Base-by-base conservation (phyloP, 2,797 vertebrate genomes). In the Acridotheres tristis region DNA sequence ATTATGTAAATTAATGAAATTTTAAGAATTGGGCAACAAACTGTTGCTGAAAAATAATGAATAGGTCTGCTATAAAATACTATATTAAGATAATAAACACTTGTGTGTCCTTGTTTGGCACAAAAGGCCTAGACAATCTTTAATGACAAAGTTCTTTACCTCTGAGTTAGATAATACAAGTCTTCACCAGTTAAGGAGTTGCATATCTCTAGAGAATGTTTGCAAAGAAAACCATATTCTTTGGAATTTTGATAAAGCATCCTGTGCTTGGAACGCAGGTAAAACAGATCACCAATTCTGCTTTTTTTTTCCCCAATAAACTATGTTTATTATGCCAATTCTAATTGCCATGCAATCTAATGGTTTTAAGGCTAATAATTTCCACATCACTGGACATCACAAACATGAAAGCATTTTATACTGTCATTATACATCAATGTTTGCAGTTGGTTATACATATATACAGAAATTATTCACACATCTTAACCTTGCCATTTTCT, bases 281-380 rank as follows among this genome's bases (percentile, higher is more conserved):
- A 98, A 96, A 97, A 98, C 93, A 98, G 96, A 97, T 97, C 90
- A 97, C 92, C 97, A 97, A 84, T 97, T 97, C 95, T 97, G 88
- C 72, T 96, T 96, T 97, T 96, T 97, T 96, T 97, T 98, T 90
- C 85, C 97, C 97, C 98, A 98, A 97, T 98, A 98, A 98, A 98
- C 98, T 98, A 97, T 94, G 97, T 99, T 99, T 99, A 99, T 99
- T 99, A 98, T 97, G 98, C 97, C 98, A 98, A 95, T 97, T 98
- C 97, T 98, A 98, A 98, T 98, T 98, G 98, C 97, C 99, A 99
- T 99, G 99, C 99, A 99, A 98, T 98, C 98, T 98, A 99, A 98
- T 98, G 98, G 96, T 97, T 98, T 99, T 98, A 98, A 98, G 98
- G 98, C 98, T 98, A 97, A 98, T 98, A 98, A 98, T 98, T 98